Percentiles rank a stretch among this genome's conserved stretches.
These are phyloP conservation scores for Exephanes ischioxanthus DNA, from an alignment of 2,888 invertebrate genomes.

Conservation along the genomic window DNA sequence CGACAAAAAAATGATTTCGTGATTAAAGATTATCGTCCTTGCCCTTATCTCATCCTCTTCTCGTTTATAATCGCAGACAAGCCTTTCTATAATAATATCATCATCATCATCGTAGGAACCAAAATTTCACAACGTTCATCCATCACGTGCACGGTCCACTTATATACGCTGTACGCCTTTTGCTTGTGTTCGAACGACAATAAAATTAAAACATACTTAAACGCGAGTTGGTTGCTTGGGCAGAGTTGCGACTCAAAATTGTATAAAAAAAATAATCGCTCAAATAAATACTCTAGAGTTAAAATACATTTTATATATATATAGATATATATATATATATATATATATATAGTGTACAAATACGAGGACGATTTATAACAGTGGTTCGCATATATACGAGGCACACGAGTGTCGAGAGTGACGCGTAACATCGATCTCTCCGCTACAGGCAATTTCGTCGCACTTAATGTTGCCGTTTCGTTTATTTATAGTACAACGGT, in stretches of 20 bases:
- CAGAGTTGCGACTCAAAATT: slow-evolving; percentile 50
- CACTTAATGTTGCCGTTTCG: slow-evolving; percentile 57
- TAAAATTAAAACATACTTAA: slow-evolving; percentile 67
- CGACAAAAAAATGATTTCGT: slow-evolving; percentile 20
- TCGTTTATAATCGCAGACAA: slow-evolving; percentile 66
- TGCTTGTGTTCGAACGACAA: slow-evolving; percentile 60
- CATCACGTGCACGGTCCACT: slow-evolving; percentile 57
- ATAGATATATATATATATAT: slow-evolving; percentile 42
- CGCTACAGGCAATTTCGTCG: slow-evolving; percentile 68
- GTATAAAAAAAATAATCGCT: slow-evolving; percentile 42
- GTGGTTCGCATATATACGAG: slow-evolving; percentile 36
- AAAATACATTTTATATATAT: slow-evolving; percentile 47
- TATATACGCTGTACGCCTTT: slow-evolving; percentile 38
- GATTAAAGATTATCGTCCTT: slow-evolving; percentile 29
- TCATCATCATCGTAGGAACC: slow-evolving; percentile 74
- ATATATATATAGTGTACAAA: slow-evolving; percentile 19
- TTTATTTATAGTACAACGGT: slow-evolving; percentile 36
- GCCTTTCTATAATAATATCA: slow-evolving; percentile 31
- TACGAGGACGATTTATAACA: slow-evolving; percentile 39
- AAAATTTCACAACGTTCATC: slow-evolving; percentile 72
- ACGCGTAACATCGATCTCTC: slow-evolving; percentile 69
- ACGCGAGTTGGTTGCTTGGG: slow-evolving; percentile 58
- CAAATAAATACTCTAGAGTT: slow-evolving; percentile 62
- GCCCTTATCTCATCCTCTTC: slow-evolving; percentile 71
- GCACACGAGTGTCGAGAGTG: slow-evolving; percentile 57